A percentile compares a stretch with the other conserved stretches of the same genome.
Evolutionary conservation across 2,113 vertebrate genomes (phyloP).

Genomic region (Pithys albifrons): DNA sequence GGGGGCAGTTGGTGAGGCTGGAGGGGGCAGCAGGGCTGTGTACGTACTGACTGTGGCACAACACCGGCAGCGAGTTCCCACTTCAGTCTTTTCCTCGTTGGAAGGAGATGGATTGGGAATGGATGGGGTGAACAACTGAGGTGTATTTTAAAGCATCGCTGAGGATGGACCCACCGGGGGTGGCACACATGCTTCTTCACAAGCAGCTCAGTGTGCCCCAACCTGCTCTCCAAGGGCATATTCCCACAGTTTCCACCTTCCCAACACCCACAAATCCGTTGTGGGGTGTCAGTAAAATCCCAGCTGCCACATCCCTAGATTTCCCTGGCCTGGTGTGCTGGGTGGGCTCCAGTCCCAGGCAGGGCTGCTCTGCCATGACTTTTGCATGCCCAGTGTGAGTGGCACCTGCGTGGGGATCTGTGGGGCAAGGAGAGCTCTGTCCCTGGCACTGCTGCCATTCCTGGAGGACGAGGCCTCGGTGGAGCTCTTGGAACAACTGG

Average conservation of each 20-base stretch:
- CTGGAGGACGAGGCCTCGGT: accelerated
- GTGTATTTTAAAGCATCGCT: neutral
- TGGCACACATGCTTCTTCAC: neutral
- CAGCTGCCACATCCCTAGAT: neutral
- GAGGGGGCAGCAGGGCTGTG: neutral
- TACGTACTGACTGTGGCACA: accelerated
- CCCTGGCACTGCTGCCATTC: neutral
- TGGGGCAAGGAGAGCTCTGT: neutral
- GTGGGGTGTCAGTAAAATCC: neutral
- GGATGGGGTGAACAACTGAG: accelerated
- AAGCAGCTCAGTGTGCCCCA: neutral
- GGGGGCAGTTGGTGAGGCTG: neutral
- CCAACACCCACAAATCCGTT: neutral
- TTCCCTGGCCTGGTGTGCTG: neutral
- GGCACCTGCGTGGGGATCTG: accelerated
- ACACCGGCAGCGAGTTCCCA: neutral
- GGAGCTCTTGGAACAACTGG: neutral
- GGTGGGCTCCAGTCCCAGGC: neutral
- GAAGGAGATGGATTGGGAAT: neutral
- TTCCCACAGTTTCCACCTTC: neutral
- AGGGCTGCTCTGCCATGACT: neutral
- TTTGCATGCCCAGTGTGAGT: accelerated
- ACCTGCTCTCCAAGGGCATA: neutral
- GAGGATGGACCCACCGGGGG: neutral
- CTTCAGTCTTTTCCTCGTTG: neutral